A percentile compares a stretch with the other conserved stretches of the same genome.
Conservation (phyloP, 2,113 vertebrate genomes). For the Laticauda laticaudata region DNA sequence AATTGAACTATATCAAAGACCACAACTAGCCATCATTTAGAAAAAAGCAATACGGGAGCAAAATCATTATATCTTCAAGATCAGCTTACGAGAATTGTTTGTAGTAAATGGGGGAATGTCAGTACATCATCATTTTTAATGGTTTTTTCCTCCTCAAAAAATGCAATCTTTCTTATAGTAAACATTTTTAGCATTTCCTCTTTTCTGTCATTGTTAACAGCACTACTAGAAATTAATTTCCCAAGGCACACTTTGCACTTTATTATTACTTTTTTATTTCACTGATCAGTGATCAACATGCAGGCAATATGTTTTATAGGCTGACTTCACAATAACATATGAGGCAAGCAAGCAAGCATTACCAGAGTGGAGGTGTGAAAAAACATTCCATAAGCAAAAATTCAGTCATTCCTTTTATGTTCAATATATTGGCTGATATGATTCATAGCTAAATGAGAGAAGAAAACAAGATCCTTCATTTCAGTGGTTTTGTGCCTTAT, state of each 20-base stretch:
- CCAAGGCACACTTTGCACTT: not conserved
- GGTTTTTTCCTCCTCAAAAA: not conserved
- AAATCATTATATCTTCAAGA: not conserved
- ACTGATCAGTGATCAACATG: not conserved
- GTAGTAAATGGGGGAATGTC: not conserved
- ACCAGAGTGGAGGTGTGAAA: not conserved
- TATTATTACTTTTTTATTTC: not conserved
- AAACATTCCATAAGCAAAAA: constrained; percentile 5
- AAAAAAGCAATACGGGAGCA: not conserved
- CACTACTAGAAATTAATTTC: not conserved
- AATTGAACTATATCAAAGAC: not conserved
- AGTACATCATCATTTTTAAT: not conserved
- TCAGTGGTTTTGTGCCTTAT: not conserved
- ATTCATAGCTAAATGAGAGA: not conserved
- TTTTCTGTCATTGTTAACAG: constrained; percentile 16
- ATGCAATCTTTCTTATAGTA: not conserved
- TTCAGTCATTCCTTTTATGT: not conserved
- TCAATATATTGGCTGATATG: constrained; percentile 12
- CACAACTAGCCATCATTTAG: not conserved
- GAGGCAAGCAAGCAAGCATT: constrained; percentile 2
- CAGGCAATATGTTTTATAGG: not conserved
- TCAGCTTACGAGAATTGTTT: not conserved
- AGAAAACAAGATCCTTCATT: constrained; percentile 3
- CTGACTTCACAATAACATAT: not conserved
- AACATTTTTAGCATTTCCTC: constrained; percentile 1